Evolutionary conservation across 2,888 invertebrate species (phyloP).

Genomic region (Yponomeuta malinellus): DNA sequence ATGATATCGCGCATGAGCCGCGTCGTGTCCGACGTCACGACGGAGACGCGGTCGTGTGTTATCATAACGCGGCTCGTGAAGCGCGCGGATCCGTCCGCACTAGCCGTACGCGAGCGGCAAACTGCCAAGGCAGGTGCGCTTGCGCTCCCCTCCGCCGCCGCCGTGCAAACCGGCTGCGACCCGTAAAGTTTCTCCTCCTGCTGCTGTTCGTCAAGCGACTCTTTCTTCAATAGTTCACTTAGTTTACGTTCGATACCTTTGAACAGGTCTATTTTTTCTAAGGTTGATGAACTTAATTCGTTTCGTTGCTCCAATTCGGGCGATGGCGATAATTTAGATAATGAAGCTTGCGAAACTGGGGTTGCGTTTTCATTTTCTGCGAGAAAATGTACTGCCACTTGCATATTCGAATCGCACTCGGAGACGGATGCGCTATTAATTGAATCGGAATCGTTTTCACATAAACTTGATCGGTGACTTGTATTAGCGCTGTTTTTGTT

Average conservation of each 20-base stretch:
- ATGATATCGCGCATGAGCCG: constrained; percentile 80
- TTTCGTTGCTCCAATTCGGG: constrained; percentile 46
- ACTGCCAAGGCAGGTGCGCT: constrained; percentile 69
- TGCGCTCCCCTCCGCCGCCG: constrained; percentile 64
- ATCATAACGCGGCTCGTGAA: constrained; percentile 94
- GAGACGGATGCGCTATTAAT: constrained; percentile 44
- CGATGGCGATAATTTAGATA: constrained; percentile 50
- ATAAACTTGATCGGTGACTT: constrained; percentile 48
- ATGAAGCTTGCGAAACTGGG: constrained; percentile 30
- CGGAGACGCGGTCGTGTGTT: constrained; percentile 86
- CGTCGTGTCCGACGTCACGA: constrained; percentile 85
- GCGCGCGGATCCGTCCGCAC: constrained; percentile 78
- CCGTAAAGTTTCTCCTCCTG: constrained; percentile 66
- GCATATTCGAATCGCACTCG: constrained; percentile 54
- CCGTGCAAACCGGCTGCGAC: constrained; percentile 60
- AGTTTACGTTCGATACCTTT: constrained; percentile 73
- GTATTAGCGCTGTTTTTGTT: constrained; percentile 38
- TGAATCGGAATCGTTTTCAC: constrained; percentile 56
- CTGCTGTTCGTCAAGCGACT: constrained; percentile 62
- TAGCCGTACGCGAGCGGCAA: constrained; percentile 72
- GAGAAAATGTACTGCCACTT: constrained; percentile 50
- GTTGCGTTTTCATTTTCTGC: constrained; percentile 31
- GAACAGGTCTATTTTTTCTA: constrained; percentile 68
- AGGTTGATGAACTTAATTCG: constrained; percentile 33
- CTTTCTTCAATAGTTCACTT: constrained; percentile 74